Percentiles rank a stretch among this genome's conserved stretches.
phyloP scores from a whole-genome alignment of 2,113 vertebrate genomes.

The Apodemus sylvaticus region DNA sequence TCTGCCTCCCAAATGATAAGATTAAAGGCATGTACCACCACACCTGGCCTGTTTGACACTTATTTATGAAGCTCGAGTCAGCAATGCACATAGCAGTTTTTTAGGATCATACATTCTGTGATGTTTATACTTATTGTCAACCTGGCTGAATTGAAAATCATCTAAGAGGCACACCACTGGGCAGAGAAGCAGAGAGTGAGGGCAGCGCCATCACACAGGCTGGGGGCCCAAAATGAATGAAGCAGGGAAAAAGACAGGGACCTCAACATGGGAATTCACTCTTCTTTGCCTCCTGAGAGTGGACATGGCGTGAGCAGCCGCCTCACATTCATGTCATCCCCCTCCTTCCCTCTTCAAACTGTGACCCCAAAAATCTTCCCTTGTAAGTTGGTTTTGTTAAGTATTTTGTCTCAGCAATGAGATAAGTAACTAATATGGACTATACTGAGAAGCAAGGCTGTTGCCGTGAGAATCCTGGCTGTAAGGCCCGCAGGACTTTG shows the following conservation, averaged over 20 bases:
- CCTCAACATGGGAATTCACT: neutral
- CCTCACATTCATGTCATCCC: neutral
- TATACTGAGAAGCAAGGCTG: neutral
- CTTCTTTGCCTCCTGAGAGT: neutral
- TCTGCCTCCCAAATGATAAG: neutral
- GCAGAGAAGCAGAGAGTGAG: too few relatives aligned
- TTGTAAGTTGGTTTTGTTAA: neutral
- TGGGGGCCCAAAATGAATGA: neutral
- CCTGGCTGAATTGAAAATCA: neutral
- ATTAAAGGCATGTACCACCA: neutral
- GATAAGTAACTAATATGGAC: neutral
- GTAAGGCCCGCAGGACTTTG: neutral
- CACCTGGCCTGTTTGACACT: neutral
- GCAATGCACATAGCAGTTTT: neutral
- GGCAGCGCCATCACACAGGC: neutral
- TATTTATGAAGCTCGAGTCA: neutral
- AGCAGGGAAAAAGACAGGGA: neutral
- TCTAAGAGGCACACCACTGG: neutral
- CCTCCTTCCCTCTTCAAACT: neutral
- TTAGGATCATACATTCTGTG: neutral
- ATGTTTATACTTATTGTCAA: too few relatives aligned
- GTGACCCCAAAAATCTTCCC: neutral
- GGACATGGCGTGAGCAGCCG: neutral
- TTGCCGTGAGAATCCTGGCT: neutral
- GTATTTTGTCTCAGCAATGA: neutral